Conservation (phyloP, 2,113 vertebrate genomes). For the Australoheros scitulus region DNA sequence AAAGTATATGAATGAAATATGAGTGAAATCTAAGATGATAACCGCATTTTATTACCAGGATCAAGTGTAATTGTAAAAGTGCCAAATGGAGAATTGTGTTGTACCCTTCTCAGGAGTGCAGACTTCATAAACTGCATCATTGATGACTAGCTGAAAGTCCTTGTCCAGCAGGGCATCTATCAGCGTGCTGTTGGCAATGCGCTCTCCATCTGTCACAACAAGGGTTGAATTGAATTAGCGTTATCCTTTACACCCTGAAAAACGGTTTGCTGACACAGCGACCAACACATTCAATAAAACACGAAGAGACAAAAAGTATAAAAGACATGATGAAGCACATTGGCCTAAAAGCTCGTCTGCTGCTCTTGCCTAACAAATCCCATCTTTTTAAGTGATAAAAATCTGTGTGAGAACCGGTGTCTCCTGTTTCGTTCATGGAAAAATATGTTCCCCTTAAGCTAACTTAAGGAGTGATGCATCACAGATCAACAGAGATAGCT, state of each 20-base stretch:
- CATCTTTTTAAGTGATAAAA: background rate
- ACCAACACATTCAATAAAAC: background rate
- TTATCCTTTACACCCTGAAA: background rate
- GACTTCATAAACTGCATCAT: conserved; percentile 79
- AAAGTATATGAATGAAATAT: background rate
- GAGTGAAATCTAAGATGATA: background rate
- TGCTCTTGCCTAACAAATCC: background rate
- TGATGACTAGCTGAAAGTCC: conserved; percentile 89
- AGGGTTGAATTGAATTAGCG: background rate
- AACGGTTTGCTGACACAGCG: background rate
- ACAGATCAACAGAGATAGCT: too few relatives aligned
- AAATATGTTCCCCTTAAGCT: background rate
- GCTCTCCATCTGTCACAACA: conserved; percentile 82
- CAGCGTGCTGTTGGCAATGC: conserved; percentile 80
- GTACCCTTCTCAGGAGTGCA: conserved; percentile 82
- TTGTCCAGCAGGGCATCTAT: conserved; percentile 85
- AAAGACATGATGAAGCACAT: background rate
- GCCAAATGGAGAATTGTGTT: background rate
- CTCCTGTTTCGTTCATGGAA: background rate
- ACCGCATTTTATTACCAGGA: background rate
- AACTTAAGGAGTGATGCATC: background rate
- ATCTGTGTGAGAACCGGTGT: background rate
- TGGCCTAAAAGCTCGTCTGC: background rate
- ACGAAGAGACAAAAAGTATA: background rate
- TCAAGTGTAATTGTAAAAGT: background rate